Base-by-base conservation (phyloP, 2,797 vertebrate genomes). In the Xerus rutilus region DNA sequence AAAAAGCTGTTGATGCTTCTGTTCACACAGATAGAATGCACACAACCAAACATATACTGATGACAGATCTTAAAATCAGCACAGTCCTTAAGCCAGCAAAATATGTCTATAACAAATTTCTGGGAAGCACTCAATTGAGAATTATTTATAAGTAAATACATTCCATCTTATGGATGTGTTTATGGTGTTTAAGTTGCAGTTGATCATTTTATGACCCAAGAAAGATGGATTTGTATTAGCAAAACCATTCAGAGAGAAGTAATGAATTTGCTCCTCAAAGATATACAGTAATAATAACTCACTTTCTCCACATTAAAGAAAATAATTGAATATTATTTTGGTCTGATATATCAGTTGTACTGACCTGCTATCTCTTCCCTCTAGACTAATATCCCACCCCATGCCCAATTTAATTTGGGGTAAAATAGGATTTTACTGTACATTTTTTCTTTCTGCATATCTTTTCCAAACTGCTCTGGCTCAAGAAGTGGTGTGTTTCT, bases 101-200 rank as follows among this genome's bases (percentile, higher is more conserved):
- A 77, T 96, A 93, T 89, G 45, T 88, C 86, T 86, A 39, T 52
- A 86, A 64, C 94, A 94, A 85, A 54, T 95, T 70, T 96, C 70
- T 81, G 30, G 87, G 62, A 94, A 90, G 78, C 57, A 79, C 62
- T 92, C 82, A 84, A 3, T 72, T 45, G 52, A 96, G 91, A 95
- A 87, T 96, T 96, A 64, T 95, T 95, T 95, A n/a, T 96, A 92
- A 95, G 86, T 86, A 97, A 96, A 65, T 52, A 1, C 1, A 90
- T 14, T 97, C 47, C 25, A 18, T 97, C 89, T 62, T 89, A 4
- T 86, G 85, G 89, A 62, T 83, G 30, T 94, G 52, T 97, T 97
- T 95, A 82, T 95, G 88, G 52, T 52, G 7, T 97, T 84, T 91
- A 95, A 91, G 86, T 95, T 96, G 45, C 4, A 39, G 43, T 92